Evolutionary conservation across 2,888 invertebrate genomes (phyloP).

Genomic region (Vesta saturnalis): DNA sequence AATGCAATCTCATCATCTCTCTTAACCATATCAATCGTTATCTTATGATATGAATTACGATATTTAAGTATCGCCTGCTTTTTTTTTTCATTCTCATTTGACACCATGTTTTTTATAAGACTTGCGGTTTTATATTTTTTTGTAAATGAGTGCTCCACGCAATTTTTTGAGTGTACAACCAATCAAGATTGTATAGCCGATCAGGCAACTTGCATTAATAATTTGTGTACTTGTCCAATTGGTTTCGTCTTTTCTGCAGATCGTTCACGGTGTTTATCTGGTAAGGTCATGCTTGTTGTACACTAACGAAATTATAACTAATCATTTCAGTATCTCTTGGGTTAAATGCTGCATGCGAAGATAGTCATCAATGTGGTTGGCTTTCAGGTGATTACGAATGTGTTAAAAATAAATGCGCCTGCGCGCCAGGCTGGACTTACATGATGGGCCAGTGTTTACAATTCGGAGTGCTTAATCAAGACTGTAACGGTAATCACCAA

Average conservation of each 20-base stretch:
- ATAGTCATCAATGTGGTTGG: slow-evolving; percentile 40
- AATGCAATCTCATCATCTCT: too few relatives aligned
- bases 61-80: too few relatives aligned
- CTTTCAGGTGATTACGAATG: slow-evolving; percentile 36
- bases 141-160: too few relatives aligned
- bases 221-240: slow-evolving; percentile 33
- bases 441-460: slow-evolving; percentile 36
- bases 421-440: slow-evolving; percentile 38
- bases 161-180: slow-evolving; percentile 30
- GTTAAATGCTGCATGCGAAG: slow-evolving; percentile 34
- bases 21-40: too few relatives aligned
- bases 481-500: slow-evolving; percentile 37
- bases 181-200: slow-evolving; percentile 22
- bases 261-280: slow-evolving; percentile 27
- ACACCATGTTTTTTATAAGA: too few relatives aligned
- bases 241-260: slow-evolving; percentile 28
- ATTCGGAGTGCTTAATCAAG: slow-evolving; percentile 15
- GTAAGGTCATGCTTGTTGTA: slow-evolving; percentile 16
- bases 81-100: too few relatives aligned
- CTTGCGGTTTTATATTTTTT: too few relatives aligned
- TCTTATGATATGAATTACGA: too few relatives aligned
- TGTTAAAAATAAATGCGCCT: slow-evolving; percentile 32
- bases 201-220: slow-evolving; percentile 22
- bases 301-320: neutral
- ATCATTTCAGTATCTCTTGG: slow-evolving; percentile 31